Percentiles rank a stretch among this genome's conserved stretches.
These are phyloP conservation scores for Apotomis capreana DNA, from an alignment of 2,888 invertebrate species.

Conservation along the genomic window DNA sequence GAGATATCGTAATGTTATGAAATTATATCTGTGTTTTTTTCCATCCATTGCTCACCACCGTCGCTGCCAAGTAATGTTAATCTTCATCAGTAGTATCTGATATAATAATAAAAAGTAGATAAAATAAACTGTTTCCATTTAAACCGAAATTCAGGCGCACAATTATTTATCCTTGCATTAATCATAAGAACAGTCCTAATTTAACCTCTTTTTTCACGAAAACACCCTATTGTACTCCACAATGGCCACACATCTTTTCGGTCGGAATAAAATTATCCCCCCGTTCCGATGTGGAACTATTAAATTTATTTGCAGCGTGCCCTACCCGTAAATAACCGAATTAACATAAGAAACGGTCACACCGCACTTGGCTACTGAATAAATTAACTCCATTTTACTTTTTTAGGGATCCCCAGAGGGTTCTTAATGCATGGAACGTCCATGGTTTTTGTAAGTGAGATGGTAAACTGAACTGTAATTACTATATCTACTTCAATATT, in stretches of 20 bases:
- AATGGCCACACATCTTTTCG: slow-evolving; percentile 26
- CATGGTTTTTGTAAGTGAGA: not conserved
- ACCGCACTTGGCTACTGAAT: slow-evolving; percentile 69
- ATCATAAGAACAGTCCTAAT: not conserved
- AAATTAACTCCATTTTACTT: slow-evolving; percentile 64
- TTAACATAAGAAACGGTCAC: slow-evolving; percentile 77
- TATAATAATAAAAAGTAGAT: too few species aligned
- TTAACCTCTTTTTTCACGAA: slow-evolving; percentile 17
- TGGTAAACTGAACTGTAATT: not conserved
- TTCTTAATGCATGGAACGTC: slow-evolving; percentile 6
- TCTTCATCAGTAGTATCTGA: too few species aligned
- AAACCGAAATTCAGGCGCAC: too few species aligned
- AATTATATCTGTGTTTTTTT: too few species aligned
- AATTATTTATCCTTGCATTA: not conserved
- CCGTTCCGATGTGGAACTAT: slow-evolving; percentile 39
- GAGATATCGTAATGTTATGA: too few species aligned
- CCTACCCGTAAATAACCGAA: slow-evolving; percentile 72
- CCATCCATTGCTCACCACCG: too few species aligned
- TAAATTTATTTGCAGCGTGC: slow-evolving; percentile 51
- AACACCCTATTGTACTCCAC: slow-evolving; percentile 17
- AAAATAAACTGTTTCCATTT: too few species aligned
- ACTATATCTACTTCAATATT: too few species aligned
- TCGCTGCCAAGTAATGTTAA: too few species aligned
- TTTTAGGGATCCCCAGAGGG: slow-evolving; percentile 50
- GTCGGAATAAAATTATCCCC: slow-evolving; percentile 29